Evolutionary conservation across 2,113 vertebrate genomes (phyloP).

Genomic region (Misgurnus mizolepis): DNA sequence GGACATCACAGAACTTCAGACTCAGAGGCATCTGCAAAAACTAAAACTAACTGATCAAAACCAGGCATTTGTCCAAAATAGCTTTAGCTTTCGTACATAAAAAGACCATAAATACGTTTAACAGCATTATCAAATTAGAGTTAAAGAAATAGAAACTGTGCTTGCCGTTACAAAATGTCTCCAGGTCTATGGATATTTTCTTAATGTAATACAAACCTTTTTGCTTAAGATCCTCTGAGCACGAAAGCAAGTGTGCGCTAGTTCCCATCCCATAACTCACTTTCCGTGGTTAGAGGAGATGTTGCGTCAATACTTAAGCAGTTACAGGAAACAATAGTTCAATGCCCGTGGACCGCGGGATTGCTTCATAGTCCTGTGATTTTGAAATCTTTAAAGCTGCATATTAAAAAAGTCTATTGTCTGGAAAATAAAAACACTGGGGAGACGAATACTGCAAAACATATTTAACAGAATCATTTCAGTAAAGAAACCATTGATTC

Average conservation of each 20-base stretch:
- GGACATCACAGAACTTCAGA: slow-evolving; percentile 20
- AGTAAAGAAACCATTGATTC: background rate
- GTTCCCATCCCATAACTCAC: background rate
- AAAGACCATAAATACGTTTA: too few species aligned
- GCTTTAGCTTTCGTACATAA: background rate
- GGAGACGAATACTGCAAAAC: background rate
- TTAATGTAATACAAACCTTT: background rate
- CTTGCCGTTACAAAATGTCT: too few species aligned
- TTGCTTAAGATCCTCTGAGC: background rate
- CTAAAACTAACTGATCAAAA: background rate
- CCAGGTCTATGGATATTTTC: background rate
- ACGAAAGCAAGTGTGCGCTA: background rate
- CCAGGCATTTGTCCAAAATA: slow-evolving; percentile 2
- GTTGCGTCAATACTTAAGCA: background rate
- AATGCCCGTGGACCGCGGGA: slow-evolving; percentile 17
- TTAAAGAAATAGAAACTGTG: too few species aligned
- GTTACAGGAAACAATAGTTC: background rate
- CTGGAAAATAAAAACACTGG: background rate
- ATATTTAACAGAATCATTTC: background rate
- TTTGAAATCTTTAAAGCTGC: background rate
- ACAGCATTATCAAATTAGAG: too few species aligned
- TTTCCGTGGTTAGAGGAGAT: background rate
- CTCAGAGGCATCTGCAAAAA: background rate
- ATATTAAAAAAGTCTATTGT: background rate
- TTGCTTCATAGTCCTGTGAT: slow-evolving; percentile 10